Conservation (phyloP, 2,797 vertebrate genomes). For the Thaleichthys pacificus region DNA sequence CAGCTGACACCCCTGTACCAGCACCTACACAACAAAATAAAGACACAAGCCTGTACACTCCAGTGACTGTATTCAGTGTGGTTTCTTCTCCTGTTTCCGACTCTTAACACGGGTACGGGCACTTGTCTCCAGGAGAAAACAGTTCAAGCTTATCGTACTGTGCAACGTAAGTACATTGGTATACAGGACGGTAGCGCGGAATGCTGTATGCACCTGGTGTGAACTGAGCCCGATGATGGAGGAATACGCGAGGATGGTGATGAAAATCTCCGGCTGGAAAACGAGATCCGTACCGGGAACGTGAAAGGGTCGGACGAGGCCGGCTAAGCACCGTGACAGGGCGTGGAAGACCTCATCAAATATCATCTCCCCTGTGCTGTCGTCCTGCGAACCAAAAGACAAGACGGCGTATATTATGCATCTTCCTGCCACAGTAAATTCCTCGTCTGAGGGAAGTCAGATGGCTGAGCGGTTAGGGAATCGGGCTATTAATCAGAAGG, state of each 20-base stretch:
- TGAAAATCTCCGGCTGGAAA: constrained; percentile 93
- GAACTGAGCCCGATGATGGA: constrained; percentile 93
- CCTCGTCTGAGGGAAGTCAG: no score
- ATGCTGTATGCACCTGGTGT: constrained; percentile 82
- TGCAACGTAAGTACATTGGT: background rate
- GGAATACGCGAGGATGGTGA: constrained; percentile 96
- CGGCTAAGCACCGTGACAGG: constrained; percentile 85
- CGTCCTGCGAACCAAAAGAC: constrained; percentile 78
- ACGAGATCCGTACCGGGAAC: constrained; percentile 88
- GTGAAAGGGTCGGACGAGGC: constrained; percentile 87
- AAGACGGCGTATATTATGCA: background rate
- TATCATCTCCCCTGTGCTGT: constrained; percentile 95
- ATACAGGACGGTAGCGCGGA: background rate
- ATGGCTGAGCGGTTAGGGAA: no score
- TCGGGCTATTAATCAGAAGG: no score
- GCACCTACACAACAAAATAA: constrained; percentile 72
- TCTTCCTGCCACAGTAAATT: no score
- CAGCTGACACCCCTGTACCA: constrained; percentile 94
- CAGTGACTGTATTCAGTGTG: background rate
- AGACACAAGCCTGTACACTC: background rate
- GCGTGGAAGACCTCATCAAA: constrained; percentile 97
- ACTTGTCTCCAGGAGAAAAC: background rate
- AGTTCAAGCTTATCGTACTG: background rate
- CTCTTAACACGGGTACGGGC: background rate
- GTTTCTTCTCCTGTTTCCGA: background rate